Evolutionary conservation across 2,888 invertebrate genomes (phyloP).

Genomic region (Troides aeacus): DNA sequence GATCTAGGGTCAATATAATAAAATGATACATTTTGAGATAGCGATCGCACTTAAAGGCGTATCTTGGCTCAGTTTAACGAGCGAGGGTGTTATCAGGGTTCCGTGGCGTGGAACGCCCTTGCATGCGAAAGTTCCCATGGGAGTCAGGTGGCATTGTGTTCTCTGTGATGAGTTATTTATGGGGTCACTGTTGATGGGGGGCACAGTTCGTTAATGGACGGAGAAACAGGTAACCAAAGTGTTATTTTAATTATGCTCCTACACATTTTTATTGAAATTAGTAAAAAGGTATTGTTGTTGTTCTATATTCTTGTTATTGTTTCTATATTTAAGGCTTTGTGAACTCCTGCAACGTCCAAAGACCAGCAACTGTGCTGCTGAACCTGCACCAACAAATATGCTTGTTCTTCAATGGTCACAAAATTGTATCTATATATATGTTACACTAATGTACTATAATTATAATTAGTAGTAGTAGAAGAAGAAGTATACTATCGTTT

Average conservation of each 20-base stretch:
- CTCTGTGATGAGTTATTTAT: constrained; percentile 23
- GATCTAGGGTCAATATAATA: not conserved
- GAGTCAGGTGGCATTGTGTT: constrained; percentile 32
- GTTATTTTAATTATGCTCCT: not conserved
- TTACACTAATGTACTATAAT: too few relatives aligned
- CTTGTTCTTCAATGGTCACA: too few relatives aligned
- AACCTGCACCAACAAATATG: too few relatives aligned
- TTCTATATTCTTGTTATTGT: too few relatives aligned
- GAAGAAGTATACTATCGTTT: too few relatives aligned
- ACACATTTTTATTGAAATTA: not conserved
- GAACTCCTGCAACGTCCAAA: too few relatives aligned
- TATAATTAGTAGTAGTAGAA: too few relatives aligned
- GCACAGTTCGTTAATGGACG: not conserved
- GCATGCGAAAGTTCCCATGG: constrained; percentile 45
- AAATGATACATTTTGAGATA: constrained; percentile 15
- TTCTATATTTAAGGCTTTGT: too few relatives aligned
- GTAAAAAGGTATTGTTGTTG: not conserved
- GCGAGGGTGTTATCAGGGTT: constrained; percentile 22
- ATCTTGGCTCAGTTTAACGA: constrained; percentile 13
- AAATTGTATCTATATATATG: too few relatives aligned
- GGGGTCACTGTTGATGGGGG: constrained; percentile 16
- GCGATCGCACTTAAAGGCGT: constrained; percentile 6
- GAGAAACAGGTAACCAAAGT: constrained; percentile 8
- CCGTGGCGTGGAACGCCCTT: constrained; percentile 42
- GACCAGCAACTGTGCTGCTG: too few relatives aligned